Base-by-base conservation (phyloP, 2,113 vertebrate species). In the Hippocampus mohnikei region DNA sequence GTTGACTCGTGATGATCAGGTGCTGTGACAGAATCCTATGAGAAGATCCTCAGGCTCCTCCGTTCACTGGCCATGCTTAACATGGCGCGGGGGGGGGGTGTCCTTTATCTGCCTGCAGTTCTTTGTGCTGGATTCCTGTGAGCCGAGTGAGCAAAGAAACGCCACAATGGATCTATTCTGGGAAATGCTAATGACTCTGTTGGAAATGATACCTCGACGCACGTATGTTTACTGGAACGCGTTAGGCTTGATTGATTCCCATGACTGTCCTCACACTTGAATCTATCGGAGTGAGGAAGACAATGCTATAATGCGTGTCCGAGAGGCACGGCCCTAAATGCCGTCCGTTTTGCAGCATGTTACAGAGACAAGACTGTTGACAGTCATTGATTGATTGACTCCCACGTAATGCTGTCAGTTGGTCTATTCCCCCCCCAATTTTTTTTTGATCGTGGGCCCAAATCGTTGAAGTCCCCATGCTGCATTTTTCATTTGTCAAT, bases 141-240 rank as follows among this genome's bases (percentile, higher is more conserved):
- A 85, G 83, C 80, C 62, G 75, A 67, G 76, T 5, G 73, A 83
- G 80, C 74, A 87, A 87, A 83, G 62, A 70, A 69, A 72, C 46
- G 66, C 55, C 46, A 80, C 72, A 80, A 72, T 75, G 73, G 72
- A 71, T 84, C 78, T 87, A 88, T 88, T 87, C 78, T 84, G 67
- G 67, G 85, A 88, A 76, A 76, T 88, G 83, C 70, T 81, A 82
- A 86, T 85, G 84, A 70, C 46, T 63, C 66, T 55, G 61, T 44
- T 53, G 67, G 71, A 73, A 69, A 61, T 63, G 58, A 53, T 63
- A 18, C n/a, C 67, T 61, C 62, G 15, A 52, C 58, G 23, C 23
- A 27, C 46, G 15, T 46, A 27, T 23, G 59, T 50, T 67, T 63
- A 37, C 74, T 59, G 75, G 71, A 78, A 66, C 55, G 53, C 46